phyloP scores from a whole-genome alignment of 2,113 vertebrate species.

The Brachypodius melanocephalos region DNA sequence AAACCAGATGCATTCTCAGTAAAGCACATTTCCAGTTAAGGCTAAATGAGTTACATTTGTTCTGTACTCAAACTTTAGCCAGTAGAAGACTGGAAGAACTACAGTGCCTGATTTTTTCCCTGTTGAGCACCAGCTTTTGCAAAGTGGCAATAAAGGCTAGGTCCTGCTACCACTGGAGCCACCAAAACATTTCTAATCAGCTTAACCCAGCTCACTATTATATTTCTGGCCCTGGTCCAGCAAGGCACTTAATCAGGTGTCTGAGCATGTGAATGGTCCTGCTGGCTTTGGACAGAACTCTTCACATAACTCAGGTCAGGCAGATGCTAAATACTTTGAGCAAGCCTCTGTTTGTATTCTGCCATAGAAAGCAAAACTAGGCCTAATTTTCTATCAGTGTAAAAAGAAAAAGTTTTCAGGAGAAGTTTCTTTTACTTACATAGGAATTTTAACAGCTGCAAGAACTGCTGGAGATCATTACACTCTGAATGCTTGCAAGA shows the following conservation, averaged over 20 bases:
- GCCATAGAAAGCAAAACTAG: background rate
- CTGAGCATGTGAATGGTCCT: background rate
- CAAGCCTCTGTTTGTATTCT: background rate
- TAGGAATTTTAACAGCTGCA: background rate
- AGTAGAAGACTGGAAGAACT: background rate
- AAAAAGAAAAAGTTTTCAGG: background rate
- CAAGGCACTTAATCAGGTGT: conserved; percentile 36
- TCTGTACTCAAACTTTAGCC: background rate
- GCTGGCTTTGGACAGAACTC: background rate
- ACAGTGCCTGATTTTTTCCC: background rate
- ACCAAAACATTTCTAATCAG: conserved; percentile 25
- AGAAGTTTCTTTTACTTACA: background rate
- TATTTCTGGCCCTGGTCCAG: conserved; percentile 23
- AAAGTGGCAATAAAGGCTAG: background rate
- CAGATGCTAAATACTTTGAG: background rate
- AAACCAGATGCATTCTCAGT: background rate
- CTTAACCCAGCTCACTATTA: background rate
- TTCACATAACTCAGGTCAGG: background rate
- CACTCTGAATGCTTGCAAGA: background rate
- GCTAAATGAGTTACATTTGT: background rate
- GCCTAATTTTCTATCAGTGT: background rate
- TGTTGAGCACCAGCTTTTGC: background rate
- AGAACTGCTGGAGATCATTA: background rate
- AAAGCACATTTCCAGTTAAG: background rate
- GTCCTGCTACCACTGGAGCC: background rate